phyloP scores from a whole-genome alignment of 2,113 vertebrate species.

The Xyliphius kryptos region DNA sequence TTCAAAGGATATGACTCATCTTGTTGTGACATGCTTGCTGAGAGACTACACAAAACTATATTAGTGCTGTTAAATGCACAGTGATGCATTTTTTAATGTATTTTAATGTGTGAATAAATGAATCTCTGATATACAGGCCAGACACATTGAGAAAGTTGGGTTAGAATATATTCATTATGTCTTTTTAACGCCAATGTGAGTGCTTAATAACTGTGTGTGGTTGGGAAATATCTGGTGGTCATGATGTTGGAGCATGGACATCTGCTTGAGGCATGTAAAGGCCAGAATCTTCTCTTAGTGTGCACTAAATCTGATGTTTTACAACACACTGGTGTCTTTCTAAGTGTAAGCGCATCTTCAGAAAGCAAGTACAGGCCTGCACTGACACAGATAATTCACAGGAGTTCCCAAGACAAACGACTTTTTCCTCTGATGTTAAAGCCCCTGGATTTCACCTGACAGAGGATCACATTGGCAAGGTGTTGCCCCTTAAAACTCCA shows the following conservation, averaged over 20 bases:
- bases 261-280: constrained; percentile 30
- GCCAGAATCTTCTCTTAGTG: constrained; percentile 9
- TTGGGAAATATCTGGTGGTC: constrained; percentile 25
- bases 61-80: background rate
- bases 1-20: constrained; percentile 20
- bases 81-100: too few species aligned
- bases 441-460: constrained; percentile 39
- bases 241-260: constrained; percentile 31
- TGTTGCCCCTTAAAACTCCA: constrained; percentile 31
- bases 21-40: constrained; percentile 17
- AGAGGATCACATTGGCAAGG: constrained; percentile 34
- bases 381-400: constrained; percentile 41
- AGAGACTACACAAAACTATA: background rate
- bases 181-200: constrained; percentile 20
- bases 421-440: constrained; percentile 37
- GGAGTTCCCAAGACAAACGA: constrained; percentile 36
- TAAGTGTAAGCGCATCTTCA: constrained; percentile 31
- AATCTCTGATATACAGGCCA: too few species aligned
- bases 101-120: too few species aligned
- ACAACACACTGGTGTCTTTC: constrained; percentile 22
- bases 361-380: constrained; percentile 28
- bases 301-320: constrained; percentile 22
- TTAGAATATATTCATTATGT: background rate
- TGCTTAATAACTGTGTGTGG: constrained; percentile 42
- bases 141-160: too few species aligned